Evolutionary conservation across 2,888 invertebrate genomes (phyloP), one percentile per base, ranked within the genome.

Genomic region (Sisyra nigra): DNA sequence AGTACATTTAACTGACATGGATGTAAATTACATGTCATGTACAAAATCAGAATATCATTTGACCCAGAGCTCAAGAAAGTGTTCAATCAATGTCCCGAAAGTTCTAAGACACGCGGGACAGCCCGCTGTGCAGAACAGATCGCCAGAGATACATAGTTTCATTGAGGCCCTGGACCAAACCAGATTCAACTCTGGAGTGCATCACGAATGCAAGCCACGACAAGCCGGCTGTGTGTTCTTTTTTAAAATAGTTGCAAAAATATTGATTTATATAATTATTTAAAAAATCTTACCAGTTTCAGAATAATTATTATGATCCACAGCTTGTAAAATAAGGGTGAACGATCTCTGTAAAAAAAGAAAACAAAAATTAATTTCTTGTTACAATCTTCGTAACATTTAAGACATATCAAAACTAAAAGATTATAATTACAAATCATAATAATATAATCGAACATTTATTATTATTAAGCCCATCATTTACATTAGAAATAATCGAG

Each of bases 241-340:
- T 24, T 24, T 24, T 24, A 24, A 24, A 24, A 5, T 5, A 24
- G 24, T 24, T 24, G 24, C 24, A 24, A 24, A 24, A 24, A 24
- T 24, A 24, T 24, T 24, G 24, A 24, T 24, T 24, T 24, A 24
- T 24, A 24, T 24, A 24, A 24, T 24, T 24, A 24, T 24, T 24
- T 24, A 24, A 24, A 19, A 38, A 38, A 38, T 67, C 72, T 76
- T 64, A 81, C 82, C 76, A 57, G 80, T 72, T 56, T 73, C 70
- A 46, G 80, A 73, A 61, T 75, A 76, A 62, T 81, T 79, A 66
- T 71, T 76, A 63, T 83, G 79, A 68, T 92, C 89, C 71, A 85
- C 76, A 49, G 89, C 89, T 67, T 89, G 88, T 55, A 92, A 76
- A 55, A 91, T 88, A 57, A 92, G 72, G 54, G 91, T 91, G 69